Evolutionary conservation across 2,113 vertebrate genomes (phyloP).

Genomic region (Mandrillus leucophaeus): DNA sequence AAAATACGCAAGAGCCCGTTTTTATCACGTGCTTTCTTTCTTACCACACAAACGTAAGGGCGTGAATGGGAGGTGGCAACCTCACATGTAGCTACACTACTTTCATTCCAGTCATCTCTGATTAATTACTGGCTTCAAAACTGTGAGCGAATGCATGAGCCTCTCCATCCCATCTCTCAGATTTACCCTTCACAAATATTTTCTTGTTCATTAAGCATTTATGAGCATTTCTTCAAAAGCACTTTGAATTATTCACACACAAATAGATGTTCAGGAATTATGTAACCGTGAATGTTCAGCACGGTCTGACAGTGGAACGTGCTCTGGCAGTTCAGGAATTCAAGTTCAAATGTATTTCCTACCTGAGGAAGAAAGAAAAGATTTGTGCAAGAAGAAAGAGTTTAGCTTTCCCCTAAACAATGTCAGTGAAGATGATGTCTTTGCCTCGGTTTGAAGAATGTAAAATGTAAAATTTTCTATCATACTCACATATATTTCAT

Average conservation of each 20-base stretch:
- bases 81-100: accelerated
- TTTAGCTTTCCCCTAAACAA: background rate
- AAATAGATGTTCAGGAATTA: slow-evolving; percentile 59
- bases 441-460: slow-evolving; percentile 16
- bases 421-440: background rate
- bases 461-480: slow-evolving; percentile 59
- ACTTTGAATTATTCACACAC: slow-evolving; percentile 75
- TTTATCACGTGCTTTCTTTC: background rate
- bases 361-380: background rate
- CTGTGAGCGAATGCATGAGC: background rate
- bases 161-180: background rate
- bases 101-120: background rate
- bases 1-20: background rate
- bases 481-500: slow-evolving; percentile 28
- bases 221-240: slow-evolving; percentile 74
- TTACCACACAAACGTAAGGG: background rate
- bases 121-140: too few relatives aligned
- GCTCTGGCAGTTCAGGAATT: slow-evolving; percentile 69
- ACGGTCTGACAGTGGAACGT: slow-evolving; percentile 33
- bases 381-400: background rate
- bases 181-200: background rate
- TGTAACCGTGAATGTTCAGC: slow-evolving; percentile 44
- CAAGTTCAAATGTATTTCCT: slow-evolving; percentile 53
- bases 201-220: slow-evolving; percentile 73
- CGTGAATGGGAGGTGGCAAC: accelerated